Evolutionary conservation across 2,113 vertebrate genomes (phyloP).

Genomic region (Chitala chitala): DNA sequence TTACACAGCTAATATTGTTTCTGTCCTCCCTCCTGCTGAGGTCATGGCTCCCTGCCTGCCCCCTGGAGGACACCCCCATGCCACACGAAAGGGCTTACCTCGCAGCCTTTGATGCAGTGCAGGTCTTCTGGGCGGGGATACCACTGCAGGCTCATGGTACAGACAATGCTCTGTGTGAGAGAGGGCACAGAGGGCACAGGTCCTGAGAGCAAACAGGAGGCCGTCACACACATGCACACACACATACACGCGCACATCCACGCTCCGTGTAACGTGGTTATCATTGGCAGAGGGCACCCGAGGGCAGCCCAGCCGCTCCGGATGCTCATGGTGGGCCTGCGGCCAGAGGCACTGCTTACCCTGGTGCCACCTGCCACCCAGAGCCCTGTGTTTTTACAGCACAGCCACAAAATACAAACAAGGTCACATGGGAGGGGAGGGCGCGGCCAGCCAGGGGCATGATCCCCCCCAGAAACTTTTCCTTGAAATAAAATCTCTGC

Average conservation of each 20-base stretch:
- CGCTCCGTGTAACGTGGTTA: background rate
- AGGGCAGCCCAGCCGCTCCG: background rate
- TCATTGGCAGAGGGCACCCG: background rate
- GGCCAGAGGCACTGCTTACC: background rate
- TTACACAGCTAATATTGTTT: conserved; percentile 22
- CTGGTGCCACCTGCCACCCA: background rate
- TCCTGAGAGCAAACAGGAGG: conserved; percentile 4
- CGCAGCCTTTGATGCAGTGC: conserved; percentile 93
- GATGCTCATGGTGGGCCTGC: background rate
- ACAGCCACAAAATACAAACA: conserved; percentile 3
- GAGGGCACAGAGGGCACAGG: conserved; percentile 32
- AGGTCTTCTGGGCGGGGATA: conserved; percentile 84
- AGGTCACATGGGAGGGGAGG: conserved; percentile 3
- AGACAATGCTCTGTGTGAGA: conserved; percentile 76
- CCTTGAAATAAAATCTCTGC: background rate
- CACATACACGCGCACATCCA: background rate
- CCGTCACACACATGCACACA: background rate
- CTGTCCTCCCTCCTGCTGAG: background rate
- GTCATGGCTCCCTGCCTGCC: background rate
- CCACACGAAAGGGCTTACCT: conserved; percentile 65
- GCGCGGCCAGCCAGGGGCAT: background rate
- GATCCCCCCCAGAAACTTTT: background rate
- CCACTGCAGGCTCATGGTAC: conserved; percentile 90
- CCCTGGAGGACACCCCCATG: background rate
- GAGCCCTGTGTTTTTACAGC: background rate